Percentiles rank a stretch among this genome's conserved stretches.
phyloP scores from a whole-genome alignment of 2,113 vertebrate genomes.

The Sapayoa aenigma region DNA sequence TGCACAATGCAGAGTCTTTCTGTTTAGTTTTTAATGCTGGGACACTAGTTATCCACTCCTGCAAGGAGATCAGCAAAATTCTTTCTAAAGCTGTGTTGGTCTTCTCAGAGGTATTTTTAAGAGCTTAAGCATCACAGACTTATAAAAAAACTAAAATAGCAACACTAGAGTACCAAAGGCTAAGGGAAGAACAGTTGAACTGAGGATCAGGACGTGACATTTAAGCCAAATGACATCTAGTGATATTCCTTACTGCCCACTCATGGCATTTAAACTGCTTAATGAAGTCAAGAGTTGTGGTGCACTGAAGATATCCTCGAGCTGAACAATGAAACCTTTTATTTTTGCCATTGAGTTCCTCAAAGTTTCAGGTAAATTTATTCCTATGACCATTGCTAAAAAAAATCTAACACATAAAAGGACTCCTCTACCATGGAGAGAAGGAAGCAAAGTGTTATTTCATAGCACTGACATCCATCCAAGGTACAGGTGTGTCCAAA shows the following conservation, averaged over 20 bases:
- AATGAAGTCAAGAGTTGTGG: not conserved
- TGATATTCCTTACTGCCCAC: slow-evolving; percentile 28
- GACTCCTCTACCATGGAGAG: not conserved
- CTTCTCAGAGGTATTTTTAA: slow-evolving; percentile 2
- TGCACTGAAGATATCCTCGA: not conserved
- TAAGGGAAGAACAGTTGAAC: slow-evolving; percentile 10
- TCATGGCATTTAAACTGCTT: not conserved
- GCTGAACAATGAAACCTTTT: not conserved
- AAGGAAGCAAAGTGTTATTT: not conserved
- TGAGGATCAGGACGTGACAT: slow-evolving; percentile 15
- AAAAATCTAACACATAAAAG: not conserved
- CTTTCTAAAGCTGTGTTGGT: not conserved
- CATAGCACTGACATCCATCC: not conserved
- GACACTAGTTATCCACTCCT: not conserved
- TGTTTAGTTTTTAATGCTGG: not conserved
- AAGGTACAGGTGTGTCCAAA: not conserved
- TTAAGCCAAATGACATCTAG: not conserved
- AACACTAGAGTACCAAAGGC: not conserved
- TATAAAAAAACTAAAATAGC: slow-evolving; percentile 24
- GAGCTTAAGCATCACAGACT: not conserved
- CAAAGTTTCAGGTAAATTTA: not conserved
- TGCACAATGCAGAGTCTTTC: not conserved
- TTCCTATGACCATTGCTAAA: not conserved
- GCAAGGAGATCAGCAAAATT: not conserved
- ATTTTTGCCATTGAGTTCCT: not conserved